phyloP scores from a whole-genome alignment of 2,888 invertebrate genomes.

The Cerceris ruficornis region DNA sequence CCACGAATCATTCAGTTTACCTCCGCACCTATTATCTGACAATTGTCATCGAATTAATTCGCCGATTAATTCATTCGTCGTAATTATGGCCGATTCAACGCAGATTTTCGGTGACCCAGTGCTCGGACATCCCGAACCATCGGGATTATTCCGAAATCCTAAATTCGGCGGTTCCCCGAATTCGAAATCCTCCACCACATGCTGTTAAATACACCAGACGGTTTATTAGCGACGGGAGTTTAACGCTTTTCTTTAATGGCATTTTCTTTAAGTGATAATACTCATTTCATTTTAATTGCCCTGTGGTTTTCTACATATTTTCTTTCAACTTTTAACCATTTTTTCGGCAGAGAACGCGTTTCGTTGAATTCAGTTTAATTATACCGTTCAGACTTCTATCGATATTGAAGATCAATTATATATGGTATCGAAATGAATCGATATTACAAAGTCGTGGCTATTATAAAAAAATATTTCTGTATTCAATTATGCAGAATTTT shows the following conservation, averaged over 20 bases:
- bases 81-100: conserved; percentile 60
- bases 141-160: conserved; percentile 40
- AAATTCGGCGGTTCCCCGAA: conserved; percentile 37
- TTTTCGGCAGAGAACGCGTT: no score
- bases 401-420: no score
- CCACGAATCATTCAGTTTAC: conserved; percentile 69
- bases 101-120: conserved; percentile 36
- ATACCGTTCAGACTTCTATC: no score
- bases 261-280: not conserved
- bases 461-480: no score
- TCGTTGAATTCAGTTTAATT: no score
- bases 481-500: no score
- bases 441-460: no score
- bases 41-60: conserved; percentile 73
- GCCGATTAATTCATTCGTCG: conserved; percentile 65
- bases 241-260: not conserved
- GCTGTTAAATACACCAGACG: conserved; percentile 19
- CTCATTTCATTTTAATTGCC: not conserved
- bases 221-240: conserved; percentile 5
- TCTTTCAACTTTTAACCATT: no score
- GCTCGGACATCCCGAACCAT: conserved; percentile 2
- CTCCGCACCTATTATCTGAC: conserved; percentile 67
- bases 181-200: conserved; percentile 20
- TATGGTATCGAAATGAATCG: no score
- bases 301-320: no score